Evolutionary conservation across 2,797 vertebrate species (phyloP).

Genomic region (Sebastes hubbsi): DNA sequence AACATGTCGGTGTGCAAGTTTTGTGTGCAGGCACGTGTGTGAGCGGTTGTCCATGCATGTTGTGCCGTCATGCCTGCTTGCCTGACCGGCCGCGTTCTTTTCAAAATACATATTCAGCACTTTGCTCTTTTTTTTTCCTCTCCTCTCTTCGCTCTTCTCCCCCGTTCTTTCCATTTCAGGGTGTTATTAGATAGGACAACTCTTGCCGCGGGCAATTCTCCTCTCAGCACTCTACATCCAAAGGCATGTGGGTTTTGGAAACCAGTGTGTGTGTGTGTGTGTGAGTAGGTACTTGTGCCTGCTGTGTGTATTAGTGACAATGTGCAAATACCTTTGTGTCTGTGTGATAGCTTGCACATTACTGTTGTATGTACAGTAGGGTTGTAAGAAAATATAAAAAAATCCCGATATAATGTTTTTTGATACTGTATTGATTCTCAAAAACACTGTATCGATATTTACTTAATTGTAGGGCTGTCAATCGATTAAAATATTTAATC

Average conservation of each 20-base stretch:
- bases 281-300: background rate
- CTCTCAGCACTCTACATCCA: constrained; percentile 67
- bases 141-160: constrained; percentile 37
- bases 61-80: constrained; percentile 49
- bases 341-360: background rate
- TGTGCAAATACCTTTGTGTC: constrained; percentile 16
- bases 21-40: constrained; percentile 18
- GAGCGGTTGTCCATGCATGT: constrained; percentile 33
- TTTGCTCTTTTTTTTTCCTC: constrained; percentile 33
- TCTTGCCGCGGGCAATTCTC: constrained; percentile 59
- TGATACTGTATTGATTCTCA: too few species aligned
- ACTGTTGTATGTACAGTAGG: background rate
- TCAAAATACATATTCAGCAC: constrained; percentile 73
- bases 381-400: too few species aligned
- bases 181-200: constrained; percentile 75
- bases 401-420: too few species aligned
- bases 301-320: constrained; percentile 16
- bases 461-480: too few species aligned
- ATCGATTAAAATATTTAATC: too few species aligned
- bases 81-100: constrained; percentile 34
- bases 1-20: constrained; percentile 2
- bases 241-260: constrained; percentile 70
- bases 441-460: too few species aligned
- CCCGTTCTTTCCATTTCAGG: constrained; percentile 60
- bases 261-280: constrained; percentile 24